Evolutionary conservation across 2,797 vertebrate species (phyloP).

Genomic region (Pseudomugil tenellus): DNA sequence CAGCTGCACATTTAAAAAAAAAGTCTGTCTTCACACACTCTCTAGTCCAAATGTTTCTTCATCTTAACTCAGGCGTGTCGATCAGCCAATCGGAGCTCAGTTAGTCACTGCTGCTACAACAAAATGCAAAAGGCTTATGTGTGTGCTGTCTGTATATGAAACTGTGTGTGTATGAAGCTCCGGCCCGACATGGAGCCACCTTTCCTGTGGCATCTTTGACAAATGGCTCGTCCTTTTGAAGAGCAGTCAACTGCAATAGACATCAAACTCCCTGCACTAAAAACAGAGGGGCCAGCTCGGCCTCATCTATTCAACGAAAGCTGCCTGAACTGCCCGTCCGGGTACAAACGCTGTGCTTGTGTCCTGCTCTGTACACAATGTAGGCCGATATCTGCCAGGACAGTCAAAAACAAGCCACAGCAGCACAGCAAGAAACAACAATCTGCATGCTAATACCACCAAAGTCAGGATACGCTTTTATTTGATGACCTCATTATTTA

Average conservation of each 20-base stretch:
- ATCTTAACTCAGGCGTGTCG: constrained; percentile 34
- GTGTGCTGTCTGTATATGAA: constrained; percentile 3
- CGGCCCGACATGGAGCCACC: constrained; percentile 61
- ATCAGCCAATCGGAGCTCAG: constrained; percentile 59
- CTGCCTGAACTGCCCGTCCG: constrained; percentile 39
- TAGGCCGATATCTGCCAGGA: constrained; percentile 50
- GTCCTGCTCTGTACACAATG: constrained; percentile 45
- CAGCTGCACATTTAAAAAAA: constrained; percentile 77
- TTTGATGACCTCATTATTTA: neutral
- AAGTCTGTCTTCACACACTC: constrained; percentile 19
- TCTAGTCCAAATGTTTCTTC: constrained; percentile 34
- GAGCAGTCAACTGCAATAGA: constrained; percentile 80
- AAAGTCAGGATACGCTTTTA: constrained; percentile 28
- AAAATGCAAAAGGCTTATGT: constrained; percentile 53
- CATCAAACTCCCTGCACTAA: constrained; percentile 75
- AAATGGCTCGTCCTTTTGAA: constrained; percentile 82
- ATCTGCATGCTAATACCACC: constrained; percentile 45
- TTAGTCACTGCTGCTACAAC: constrained; percentile 56
- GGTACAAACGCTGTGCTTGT: constrained; percentile 51
- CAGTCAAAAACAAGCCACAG: constrained; percentile 49
- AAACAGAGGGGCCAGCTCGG: constrained; percentile 71
- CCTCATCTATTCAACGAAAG: constrained; percentile 66
- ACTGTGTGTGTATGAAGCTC: constrained; percentile 27
- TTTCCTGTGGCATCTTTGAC: constrained; percentile 76
- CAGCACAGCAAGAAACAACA: constrained; percentile 39